A percentile compares a stretch with the other conserved stretches of the same genome.
Conservation (phyloP, 2,888 invertebrate genomes). For the Dyspetes luteomarginatus region DNA sequence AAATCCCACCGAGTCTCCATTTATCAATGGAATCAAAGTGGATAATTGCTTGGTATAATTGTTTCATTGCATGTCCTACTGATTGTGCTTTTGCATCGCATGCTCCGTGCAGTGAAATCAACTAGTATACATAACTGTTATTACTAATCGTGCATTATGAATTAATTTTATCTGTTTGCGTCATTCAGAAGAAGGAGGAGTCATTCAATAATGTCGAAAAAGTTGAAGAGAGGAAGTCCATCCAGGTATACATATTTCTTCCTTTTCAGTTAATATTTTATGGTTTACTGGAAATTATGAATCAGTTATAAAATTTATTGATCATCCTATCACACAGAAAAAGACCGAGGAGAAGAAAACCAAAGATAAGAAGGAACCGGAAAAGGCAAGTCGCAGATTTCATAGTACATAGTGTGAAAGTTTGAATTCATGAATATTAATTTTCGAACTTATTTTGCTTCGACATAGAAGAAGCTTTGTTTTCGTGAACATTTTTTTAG, state of each 20-base stretch:
- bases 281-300: not conserved
- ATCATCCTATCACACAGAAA: conserved; percentile 49
- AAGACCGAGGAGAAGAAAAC: conserved; percentile 66
- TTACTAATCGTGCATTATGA: conserved; percentile 13
- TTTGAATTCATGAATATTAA: not conserved
- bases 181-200: conserved; percentile 76
- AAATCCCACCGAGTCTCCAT: not conserved
- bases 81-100: conserved; percentile 51
- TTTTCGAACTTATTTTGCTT: not conserved
- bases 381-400: conserved; percentile 74
- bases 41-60: conserved; percentile 50
- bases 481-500: too few species aligned
- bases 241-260: conserved; percentile 72
- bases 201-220: conserved; percentile 79
- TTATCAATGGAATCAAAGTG: conserved; percentile 11
- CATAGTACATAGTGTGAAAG: not conserved
- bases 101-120: conserved; percentile 11
- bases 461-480: too few species aligned
- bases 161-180: conserved; percentile 30
- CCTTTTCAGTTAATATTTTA: not conserved
- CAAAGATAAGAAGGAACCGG: conserved; percentile 77
- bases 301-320: not conserved
- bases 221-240: conserved; percentile 74
- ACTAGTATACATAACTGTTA: conserved; percentile 7
- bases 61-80: conserved; percentile 34